Evolutionary conservation across 2,797 vertebrate species (phyloP).

Genomic region (Carapus acus): DNA sequence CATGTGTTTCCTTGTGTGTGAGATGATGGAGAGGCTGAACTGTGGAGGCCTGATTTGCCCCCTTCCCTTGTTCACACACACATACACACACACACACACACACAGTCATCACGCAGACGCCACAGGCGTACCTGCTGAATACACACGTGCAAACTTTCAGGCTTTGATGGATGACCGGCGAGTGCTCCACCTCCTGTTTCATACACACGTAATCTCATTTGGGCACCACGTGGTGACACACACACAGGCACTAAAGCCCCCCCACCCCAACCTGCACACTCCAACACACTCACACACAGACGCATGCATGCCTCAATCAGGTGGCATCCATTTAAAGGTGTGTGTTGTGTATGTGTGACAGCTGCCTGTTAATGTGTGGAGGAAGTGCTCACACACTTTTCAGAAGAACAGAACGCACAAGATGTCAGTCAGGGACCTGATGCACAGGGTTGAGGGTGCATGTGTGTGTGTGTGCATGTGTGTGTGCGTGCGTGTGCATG

Average conservation of each 20-base stretch:
- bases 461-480: too few relatives aligned
- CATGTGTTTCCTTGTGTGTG: conserved; percentile 53
- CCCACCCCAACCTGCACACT: conserved; percentile 30
- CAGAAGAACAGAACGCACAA: too few relatives aligned
- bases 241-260: conserved; percentile 57
- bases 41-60: conserved; percentile 50
- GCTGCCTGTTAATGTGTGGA: too few relatives aligned
- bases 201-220: conserved; percentile 74
- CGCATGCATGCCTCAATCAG: conserved; percentile 9
- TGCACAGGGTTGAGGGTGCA: too few relatives aligned
- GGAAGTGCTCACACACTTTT: too few relatives aligned
- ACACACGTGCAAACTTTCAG: conserved; percentile 58
- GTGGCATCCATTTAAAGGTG: conserved; percentile 48
- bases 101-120: conserved; percentile 33
- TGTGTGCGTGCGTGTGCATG: too few relatives aligned
- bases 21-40: conserved; percentile 72
- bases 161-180: conserved; percentile 76
- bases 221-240: conserved; percentile 54
- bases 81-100: conserved; percentile 25
- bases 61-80: conserved; percentile 41
- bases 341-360: too few relatives aligned
- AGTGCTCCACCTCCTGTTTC: conserved; percentile 65
- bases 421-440: too few relatives aligned
- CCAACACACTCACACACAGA: conserved; percentile 48
- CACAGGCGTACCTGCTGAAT: conserved; percentile 32